Base-by-base conservation (phyloP, 2,113 vertebrate species). In the Laticauda colubrina region DNA sequence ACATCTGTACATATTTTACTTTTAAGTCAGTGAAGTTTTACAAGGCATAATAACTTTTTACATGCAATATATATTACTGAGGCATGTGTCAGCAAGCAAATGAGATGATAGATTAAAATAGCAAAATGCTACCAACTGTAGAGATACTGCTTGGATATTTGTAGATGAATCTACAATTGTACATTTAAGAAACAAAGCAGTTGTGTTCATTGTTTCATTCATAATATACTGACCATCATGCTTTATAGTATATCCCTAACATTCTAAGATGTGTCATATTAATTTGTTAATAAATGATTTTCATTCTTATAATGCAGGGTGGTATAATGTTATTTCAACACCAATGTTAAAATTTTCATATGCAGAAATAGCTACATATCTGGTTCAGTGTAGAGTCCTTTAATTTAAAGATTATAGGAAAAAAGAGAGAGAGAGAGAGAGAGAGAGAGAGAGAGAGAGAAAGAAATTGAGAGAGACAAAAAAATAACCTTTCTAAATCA, bases 11-110 rank as follows among this genome's bases (percentile, higher is more conserved):
- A 18, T 69, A 92, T 94, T 96, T 96, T 95, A 94, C 39, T 93
- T 81, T 92, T 48, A 94, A 87, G 21, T 88, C 95, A 95, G 61
- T 91, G 95, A 91, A 96, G 85, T 26, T 95, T 96, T 96, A 94
- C 93, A 94, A 96, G 85, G 12, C 8, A 54, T 94, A 94, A 93
- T 95, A 92, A 95, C 75, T 57, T 95, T 90, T 95, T 93, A 94
- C 55, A 94, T 55, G 93, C 90, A 91, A 95, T 89, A 93, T 75
- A 18, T 81, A 91, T 29, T 92, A 59, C 91, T 94, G 59, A 95
- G n/a, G 51, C 15, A 91, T 20, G n/a, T 53, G 88, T 55, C 75
- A 86, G 55, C 43, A 91, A 92, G 91, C 93, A 86, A 95, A 61
- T 34, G 39, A 85, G 43, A 92, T 89, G 90, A 95, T 91, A 91